Conservation (phyloP, 2,888 invertebrate species). For the Polyploca ridens region DNA sequence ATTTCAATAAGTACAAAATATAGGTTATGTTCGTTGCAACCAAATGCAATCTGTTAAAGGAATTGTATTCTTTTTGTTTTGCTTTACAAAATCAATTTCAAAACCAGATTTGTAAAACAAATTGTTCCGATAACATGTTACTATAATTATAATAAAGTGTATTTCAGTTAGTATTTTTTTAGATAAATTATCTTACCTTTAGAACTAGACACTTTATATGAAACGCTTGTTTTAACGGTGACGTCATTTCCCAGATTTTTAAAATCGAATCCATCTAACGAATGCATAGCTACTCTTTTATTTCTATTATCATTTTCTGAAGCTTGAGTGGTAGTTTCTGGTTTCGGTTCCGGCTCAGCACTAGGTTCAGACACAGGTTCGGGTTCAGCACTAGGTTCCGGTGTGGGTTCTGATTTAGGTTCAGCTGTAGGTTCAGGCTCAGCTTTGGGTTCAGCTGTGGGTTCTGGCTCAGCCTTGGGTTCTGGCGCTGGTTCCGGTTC, state of each 20-base stretch:
- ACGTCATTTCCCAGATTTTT: conserved; percentile 85
- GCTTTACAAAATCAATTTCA: no score
- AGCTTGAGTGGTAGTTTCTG: conserved; percentile 59
- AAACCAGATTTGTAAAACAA: no score
- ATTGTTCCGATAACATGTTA: no score
- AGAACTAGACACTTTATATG: conserved; percentile 89
- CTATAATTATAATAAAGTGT: no score
- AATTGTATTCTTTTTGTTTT: no score
- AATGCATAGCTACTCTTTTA: conserved; percentile 83
- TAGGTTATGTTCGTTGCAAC: background rate
- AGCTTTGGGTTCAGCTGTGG: conserved; percentile 40
- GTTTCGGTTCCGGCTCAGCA: conserved; percentile 67
- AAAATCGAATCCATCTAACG: conserved; percentile 73
- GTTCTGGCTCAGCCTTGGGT: conserved; percentile 51
- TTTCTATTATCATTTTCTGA: conserved; percentile 72
- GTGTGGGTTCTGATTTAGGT: conserved; percentile 67
- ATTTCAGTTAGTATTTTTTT: no score
- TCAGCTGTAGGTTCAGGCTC: conserved; percentile 49
- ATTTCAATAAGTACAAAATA: background rate
- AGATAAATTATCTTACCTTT: conserved; percentile 58
- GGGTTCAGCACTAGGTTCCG: conserved; percentile 66
- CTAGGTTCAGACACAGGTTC: conserved; percentile 67
- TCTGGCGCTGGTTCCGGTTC: conserved; percentile 62
- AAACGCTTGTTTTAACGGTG: conserved; percentile 91
- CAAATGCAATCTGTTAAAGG: no score